These are phyloP conservation scores for Xerus inauris DNA, from an alignment of 2,113 vertebrate species.

Conservation along the genomic window DNA sequence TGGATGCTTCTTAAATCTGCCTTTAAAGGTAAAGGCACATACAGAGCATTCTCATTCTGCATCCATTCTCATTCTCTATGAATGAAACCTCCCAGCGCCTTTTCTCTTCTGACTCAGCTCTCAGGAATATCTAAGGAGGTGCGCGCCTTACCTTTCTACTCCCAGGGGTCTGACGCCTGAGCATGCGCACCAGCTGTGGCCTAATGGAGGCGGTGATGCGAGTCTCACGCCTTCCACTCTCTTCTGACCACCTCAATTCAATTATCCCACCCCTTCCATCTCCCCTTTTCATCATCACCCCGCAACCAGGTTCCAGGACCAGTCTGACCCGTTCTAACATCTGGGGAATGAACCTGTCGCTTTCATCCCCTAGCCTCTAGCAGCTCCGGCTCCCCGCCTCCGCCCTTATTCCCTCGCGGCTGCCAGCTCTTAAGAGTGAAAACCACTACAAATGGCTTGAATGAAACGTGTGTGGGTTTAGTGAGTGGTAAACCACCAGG, in stretches of 20 bases:
- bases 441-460: conserved; percentile 46
- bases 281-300: too few species aligned
- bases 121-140: neutral
- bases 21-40: neutral
- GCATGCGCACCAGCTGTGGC: conserved; percentile 50
- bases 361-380: neutral
- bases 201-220: accelerated
- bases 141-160: neutral
- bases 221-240: neutral
- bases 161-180: neutral
- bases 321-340: neutral
- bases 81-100: neutral
- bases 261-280: too few species aligned
- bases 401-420: neutral
- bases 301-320: neutral
- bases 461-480: conserved; percentile 27
- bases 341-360: conserved; percentile 31
- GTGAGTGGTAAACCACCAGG: conserved; percentile 83
- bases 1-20: neutral
- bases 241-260: too few species aligned
- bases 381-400: conserved; percentile 34
- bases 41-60: neutral
- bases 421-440: neutral
- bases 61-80: neutral
- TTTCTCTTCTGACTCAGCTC: neutral